Base-by-base conservation (phyloP, 2,113 vertebrate species). In the Oreochromis tanganicae region DNA sequence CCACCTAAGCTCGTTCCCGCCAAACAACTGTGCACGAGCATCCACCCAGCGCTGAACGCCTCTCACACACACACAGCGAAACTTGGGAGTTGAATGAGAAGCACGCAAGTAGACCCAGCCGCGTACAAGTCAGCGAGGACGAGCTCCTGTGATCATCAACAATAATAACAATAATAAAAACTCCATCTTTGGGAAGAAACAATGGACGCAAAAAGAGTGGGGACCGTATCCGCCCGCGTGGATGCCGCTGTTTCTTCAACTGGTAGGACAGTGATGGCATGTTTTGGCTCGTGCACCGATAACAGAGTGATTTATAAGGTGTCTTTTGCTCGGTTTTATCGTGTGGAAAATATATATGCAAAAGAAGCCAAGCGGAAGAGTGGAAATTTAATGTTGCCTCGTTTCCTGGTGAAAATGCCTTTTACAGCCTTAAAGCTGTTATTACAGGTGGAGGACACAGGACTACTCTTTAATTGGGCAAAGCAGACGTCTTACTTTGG, bases 221-320 rank as follows among this genome's bases (percentile, higher is more conserved):
- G 97, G 75, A 98, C 97, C 96, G 94, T 97, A 87, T 98, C 97
- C 5, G 97, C 95, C 17, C 97, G 96, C 81, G 97, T 98, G 97
- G 97, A 98, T 83, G 96, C 97, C 66, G 95, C 95, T 80, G 94
- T 94, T 87, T 97, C 97, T 61, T 95, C 97, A 91, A 96, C 97
- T 93, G 98, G 98, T 98, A 98, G 97, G 97, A 96, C 89, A 19
- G 86, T 46, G 89, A 88, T 7, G 41, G 80, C 68, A 91, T 92
- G 94, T 81, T 68, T 81, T 19, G 9, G 14, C 10, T 7, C 32
- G 21, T 79, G 27, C 8, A 19, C 24, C 3, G 73, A 8, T 24
- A n/a, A 19, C 43, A 19, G 32, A 14, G 14, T 79, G n/a, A 46
- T 78, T 75, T 63, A 14, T 21, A 2, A 78, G 13, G 16, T 48